Evolutionary conservation across 2,797 vertebrate genomes (phyloP).

Genomic region (Rousettus madagascariensis): DNA sequence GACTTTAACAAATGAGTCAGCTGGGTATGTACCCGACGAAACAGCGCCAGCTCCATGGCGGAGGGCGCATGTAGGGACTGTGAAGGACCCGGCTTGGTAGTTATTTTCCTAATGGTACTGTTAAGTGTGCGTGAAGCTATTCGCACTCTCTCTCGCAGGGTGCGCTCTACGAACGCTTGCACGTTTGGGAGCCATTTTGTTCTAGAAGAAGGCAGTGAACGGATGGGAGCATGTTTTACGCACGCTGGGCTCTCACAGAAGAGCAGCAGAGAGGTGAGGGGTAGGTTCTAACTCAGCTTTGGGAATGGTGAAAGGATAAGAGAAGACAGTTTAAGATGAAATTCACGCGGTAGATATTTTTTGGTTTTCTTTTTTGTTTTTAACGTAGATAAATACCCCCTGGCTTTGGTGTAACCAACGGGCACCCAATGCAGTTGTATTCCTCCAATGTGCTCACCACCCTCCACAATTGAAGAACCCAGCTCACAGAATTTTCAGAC

Average conservation of each 20-base stretch:
- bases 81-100: neutral
- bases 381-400: neutral
- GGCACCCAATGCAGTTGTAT: neutral
- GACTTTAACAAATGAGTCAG: neutral
- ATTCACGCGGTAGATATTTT: neutral
- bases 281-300: neutral
- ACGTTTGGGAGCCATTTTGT: neutral
- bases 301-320: accelerated
- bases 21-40: accelerated
- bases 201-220: neutral
- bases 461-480: neutral
- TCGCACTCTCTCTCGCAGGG: neutral
- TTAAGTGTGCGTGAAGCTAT: neutral
- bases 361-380: constrained; percentile 4
- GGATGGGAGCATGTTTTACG: accelerated
- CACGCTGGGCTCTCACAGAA: neutral
- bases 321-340: neutral
- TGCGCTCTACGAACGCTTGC: neutral
- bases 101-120: neutral
- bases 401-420: neutral
- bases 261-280: neutral
- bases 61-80: neutral
- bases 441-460: neutral
- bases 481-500: neutral
- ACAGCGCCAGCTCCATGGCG: neutral